Conservation (phyloP, 2,113 vertebrate species). For the Lepus americanus region DNA sequence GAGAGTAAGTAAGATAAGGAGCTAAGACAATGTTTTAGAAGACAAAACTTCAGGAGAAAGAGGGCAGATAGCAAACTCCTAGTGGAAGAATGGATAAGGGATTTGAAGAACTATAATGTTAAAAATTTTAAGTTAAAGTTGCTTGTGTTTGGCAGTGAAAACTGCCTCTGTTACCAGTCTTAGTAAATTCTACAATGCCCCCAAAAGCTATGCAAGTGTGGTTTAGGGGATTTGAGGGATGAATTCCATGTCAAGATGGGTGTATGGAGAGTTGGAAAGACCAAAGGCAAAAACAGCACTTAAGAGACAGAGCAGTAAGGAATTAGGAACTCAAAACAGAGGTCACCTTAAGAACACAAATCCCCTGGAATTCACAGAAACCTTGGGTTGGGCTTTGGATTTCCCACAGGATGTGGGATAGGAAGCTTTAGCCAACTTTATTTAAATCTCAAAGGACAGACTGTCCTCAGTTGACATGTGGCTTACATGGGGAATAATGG, state of each 20-base stretch:
- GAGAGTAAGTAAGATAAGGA: not conserved
- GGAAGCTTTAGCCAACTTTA: conserved; percentile 64
- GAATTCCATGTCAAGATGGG: not conserved
- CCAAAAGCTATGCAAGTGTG: not conserved
- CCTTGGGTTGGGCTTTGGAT: conserved; percentile 59
- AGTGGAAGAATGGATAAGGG: not conserved
- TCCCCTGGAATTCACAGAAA: conserved; percentile 69
- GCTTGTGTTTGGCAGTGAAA: not conserved
- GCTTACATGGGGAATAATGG: conserved; percentile 51
- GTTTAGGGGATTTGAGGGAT: not conserved
- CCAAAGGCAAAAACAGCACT: not conserved
- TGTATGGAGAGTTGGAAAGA: not conserved
- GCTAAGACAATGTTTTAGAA: not conserved
- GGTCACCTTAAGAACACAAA: conserved; percentile 70
- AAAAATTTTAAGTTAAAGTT: conserved; percentile 55
- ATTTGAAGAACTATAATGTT: conserved; percentile 15
- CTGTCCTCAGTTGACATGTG: conserved; percentile 72
- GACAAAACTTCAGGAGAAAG: not conserved
- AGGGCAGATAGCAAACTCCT: not conserved
- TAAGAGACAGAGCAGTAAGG: not conserved
- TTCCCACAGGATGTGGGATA: conserved; percentile 74
- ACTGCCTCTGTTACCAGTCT: not conserved
- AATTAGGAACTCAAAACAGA: conserved; percentile 41
- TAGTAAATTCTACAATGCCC: not conserved
- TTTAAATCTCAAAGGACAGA: conserved; percentile 72